Evolutionary conservation across 1,140 invertebrate genomes (phyloP).

Genomic region (Plutomurus gul): DNA sequence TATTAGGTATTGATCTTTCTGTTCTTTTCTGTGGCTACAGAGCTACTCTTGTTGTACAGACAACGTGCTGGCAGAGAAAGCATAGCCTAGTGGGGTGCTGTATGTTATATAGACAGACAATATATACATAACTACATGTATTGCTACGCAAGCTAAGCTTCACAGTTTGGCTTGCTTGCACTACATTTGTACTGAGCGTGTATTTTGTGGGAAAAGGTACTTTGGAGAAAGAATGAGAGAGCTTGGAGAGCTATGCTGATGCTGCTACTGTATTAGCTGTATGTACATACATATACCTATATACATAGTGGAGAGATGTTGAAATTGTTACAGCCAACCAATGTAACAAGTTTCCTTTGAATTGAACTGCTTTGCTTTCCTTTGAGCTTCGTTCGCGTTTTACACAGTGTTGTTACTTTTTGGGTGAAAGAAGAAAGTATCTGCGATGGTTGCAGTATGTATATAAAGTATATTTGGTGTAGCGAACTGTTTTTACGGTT

Average conservation of each 20-base stretch:
- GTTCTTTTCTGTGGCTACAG: no score
- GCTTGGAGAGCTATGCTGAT: no score
- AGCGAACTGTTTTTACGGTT: no score
- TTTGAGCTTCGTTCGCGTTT: background rate
- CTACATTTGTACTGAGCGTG: background rate
- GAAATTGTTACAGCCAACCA: constrained; percentile 17
- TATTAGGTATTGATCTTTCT: constrained; percentile 12
- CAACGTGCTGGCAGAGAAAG: background rate
- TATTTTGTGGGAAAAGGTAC: constrained; percentile 17
- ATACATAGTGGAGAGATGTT: background rate
- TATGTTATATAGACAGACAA: background rate
- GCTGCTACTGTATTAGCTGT: no score
- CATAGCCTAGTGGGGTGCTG: background rate
- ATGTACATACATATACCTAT: no score
- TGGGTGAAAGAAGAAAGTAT: no score
- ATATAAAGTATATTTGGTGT: no score
- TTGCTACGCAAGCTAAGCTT: background rate
- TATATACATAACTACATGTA: background rate
- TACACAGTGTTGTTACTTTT: no score
- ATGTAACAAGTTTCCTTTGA: constrained; percentile 6
- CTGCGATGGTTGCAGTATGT: no score
- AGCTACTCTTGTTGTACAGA: no score
- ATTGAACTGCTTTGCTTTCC: background rate
- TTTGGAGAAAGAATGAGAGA: background rate
- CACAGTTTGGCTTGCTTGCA: background rate